Evolutionary conservation across 92 coral and sea anemone species (phyloP).

Genomic region (Paramuricea clavata): DNA sequence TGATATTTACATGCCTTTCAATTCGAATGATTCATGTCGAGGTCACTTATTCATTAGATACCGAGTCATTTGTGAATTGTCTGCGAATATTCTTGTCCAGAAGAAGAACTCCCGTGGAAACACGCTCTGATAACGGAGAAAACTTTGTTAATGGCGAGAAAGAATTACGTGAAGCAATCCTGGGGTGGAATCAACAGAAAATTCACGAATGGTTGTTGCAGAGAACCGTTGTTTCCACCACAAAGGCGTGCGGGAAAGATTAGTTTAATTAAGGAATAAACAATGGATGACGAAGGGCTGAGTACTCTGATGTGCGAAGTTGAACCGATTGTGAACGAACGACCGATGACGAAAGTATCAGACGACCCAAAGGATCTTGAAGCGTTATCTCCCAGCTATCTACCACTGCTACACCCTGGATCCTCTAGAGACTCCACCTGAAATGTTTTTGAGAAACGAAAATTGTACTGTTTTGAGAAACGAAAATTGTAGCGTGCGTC

Average conservation of each 20-base stretch:
- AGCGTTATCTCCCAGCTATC: no score
- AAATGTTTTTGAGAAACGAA: no score
- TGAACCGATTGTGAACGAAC: slow-evolving; percentile 21
- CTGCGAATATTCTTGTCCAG: background rate
- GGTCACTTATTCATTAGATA: background rate
- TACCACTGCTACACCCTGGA: no score
- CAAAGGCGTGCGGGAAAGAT: slow-evolving; percentile 17
- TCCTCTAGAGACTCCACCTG: no score
- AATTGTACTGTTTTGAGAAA: no score
- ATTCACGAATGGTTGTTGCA: slow-evolving; percentile 48
- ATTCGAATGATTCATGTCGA: background rate
- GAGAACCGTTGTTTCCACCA: slow-evolving; percentile 49
- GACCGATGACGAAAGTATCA: no score
- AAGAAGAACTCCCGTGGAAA: background rate
- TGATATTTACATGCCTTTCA: slow-evolving; percentile 27
- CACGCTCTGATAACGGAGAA: background rate
- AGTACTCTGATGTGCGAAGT: slow-evolving; percentile 67
- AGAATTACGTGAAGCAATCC: background rate
- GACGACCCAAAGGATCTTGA: background rate
- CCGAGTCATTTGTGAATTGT: background rate
- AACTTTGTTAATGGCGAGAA: background rate
- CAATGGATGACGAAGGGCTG: slow-evolving; percentile 67
- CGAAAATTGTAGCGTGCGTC: no score
- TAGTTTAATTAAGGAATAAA: slow-evolving; percentile 64
- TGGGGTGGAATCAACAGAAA: background rate